Evolutionary conservation across 2,797 vertebrate species (phyloP), one percentile per base, ranked within the genome.

Genomic region (Myripristis murdjan): DNA sequence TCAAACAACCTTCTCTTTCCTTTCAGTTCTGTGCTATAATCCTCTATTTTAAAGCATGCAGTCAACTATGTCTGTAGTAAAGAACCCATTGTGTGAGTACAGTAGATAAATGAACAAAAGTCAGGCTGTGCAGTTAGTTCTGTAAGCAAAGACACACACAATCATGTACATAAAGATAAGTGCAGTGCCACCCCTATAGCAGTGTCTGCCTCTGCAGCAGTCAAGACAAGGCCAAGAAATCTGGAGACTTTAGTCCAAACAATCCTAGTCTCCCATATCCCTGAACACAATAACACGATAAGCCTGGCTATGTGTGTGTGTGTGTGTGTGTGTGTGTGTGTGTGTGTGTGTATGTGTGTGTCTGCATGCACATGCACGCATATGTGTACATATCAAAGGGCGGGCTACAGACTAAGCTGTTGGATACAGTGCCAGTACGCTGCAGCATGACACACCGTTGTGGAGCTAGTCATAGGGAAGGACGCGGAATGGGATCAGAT

Each of bases 191-290:
- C 82, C 73, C 15, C 56, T 57, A 56, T 77, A 64, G 65, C 63
- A 37, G 57, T 18, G 9, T n/a, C 11, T 28, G 33, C 48, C 61
- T 39, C 53, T 52, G 55, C 31, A 37, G 11, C 18, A 16, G 58
- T 73, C 46, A n/a, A 75, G 73, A 85, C 75, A 84, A 86, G 82
- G 68, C 73, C 59, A 48, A 69, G 64, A 64, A 73, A 77, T 87
- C 82, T 84, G 6, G 41, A 77, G 48, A 68, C 76, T 53, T 56
- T 48, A 90, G 83, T 84, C 87, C 84, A 90, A 90, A 92, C 88
- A 92, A 86, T 73, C 69, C 62, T 53, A 46, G 73, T 54, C 70
- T 86, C 81, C 63, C 71, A 72, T 71, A 74, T 83, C 78, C 64
- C 54, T 77, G 39, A 85, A 83, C 48, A 72, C 47, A 79, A 82